A percentile compares a stretch with the other conserved stretches of the same genome.
These are phyloP conservation scores for Pseudorhiza aurosa DNA, from an alignment of 30 jellyfish, hydroid and myxozoan species.

Conservation along the genomic window DNA sequence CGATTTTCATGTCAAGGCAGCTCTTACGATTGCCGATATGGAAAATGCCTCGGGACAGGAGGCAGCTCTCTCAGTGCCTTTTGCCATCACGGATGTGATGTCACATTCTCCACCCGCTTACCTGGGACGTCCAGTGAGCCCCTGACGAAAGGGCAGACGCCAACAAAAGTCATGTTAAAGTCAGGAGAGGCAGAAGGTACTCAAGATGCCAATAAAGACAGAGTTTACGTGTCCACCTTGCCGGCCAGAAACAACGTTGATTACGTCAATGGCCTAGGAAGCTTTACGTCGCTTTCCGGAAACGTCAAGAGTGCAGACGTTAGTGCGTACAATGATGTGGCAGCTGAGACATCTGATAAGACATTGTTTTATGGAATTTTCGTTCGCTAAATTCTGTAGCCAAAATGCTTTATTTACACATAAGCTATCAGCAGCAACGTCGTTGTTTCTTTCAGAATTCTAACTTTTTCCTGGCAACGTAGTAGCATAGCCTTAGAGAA, in stretches of 20 bases:
- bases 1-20: constrained; percentile 74
- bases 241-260: constrained; percentile 66
- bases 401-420: no score
- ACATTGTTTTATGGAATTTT: constrained; percentile 47
- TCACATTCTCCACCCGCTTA: constrained; percentile 29
- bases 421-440: no score
- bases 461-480: no score
- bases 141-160: constrained; percentile 42
- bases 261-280: constrained; percentile 62
- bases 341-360: constrained; percentile 38
- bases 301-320: constrained; percentile 13
- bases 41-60: constrained; percentile 71
- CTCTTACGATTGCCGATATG: constrained; percentile 62
- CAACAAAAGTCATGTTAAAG: constrained; percentile 33
- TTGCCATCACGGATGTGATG: constrained; percentile 51
- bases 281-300: constrained; percentile 55
- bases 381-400: constrained; percentile 61
- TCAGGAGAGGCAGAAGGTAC: constrained; percentile 75
- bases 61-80: constrained; percentile 1
- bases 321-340: constrained; percentile 36
- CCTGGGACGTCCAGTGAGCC: constrained; percentile 59
- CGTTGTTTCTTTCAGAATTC: no score
- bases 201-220: constrained; percentile 69
- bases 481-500: no score
- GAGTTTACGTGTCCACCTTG: constrained; percentile 66